Conservation (phyloP, 2,888 invertebrate genomes). For the Lasiommata megera region DNA sequence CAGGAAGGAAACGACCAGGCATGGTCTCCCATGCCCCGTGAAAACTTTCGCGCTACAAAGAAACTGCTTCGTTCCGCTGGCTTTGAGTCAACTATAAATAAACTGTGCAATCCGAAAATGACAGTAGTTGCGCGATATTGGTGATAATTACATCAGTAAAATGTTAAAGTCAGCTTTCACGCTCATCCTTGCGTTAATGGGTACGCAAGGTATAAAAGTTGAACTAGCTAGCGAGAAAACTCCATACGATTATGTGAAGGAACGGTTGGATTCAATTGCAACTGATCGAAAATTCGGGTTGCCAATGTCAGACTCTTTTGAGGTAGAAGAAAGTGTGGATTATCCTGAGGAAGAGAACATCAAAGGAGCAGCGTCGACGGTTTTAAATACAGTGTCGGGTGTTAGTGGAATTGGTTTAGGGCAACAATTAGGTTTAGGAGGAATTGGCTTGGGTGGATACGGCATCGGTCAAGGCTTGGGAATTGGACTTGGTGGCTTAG, state of each 20-base stretch:
- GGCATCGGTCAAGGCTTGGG: conserved; percentile 47
- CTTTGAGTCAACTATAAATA: conserved; percentile 75
- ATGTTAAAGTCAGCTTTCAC: conserved; percentile 60
- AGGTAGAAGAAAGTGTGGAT: conserved; percentile 82
- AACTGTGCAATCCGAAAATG: conserved; percentile 65
- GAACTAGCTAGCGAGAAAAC: conserved; percentile 67
- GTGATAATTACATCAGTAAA: conserved; percentile 55
- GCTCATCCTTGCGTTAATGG: conserved; percentile 48
- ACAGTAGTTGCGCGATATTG: conserved; percentile 67
- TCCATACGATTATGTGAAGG: conserved; percentile 72
- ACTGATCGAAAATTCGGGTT: conserved; percentile 57
- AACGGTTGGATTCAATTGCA: conserved; percentile 59
- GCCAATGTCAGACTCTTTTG: conserved; percentile 75
- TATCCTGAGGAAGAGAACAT: conserved; percentile 62
- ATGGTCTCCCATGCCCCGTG: conserved; percentile 53
- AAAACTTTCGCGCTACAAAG: conserved; percentile 69
- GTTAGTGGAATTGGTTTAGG: conserved; percentile 47
- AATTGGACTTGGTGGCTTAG: conserved; percentile 44
- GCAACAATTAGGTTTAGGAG: conserved; percentile 39
- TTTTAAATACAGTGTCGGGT: conserved; percentile 62
- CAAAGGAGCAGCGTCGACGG: conserved; percentile 66
- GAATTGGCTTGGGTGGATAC: conserved; percentile 43
- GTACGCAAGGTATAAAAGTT: conserved; percentile 48
- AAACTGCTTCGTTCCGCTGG: conserved; percentile 68
- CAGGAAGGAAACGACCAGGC: conserved; percentile 76